Evolutionary conservation across 2,797 vertebrate genomes (phyloP), one percentile per base, ranked within the genome.

Genomic region (Pyrrhura leucotis): DNA sequence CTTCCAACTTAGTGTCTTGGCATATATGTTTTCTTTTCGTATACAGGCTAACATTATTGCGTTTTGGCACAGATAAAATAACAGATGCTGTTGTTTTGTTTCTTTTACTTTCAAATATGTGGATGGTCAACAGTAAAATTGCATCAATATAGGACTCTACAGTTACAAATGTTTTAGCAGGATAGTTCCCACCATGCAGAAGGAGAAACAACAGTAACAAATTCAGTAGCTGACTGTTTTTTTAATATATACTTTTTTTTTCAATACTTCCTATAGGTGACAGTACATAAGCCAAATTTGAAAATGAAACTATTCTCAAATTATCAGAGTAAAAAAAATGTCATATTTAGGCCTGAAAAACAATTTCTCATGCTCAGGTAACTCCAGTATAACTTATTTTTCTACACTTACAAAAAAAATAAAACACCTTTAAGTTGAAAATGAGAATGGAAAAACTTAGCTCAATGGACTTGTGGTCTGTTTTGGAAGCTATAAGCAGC

Each of bases 221-320:
- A 56, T 33, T 40, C 33, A 75, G 19, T 17, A 63, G 74, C 12
- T 29, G 12, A 21, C 14, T 44, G 9, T 23, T 59, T 54, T 59
- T 19, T 82, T 59, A 53, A 18, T 33, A 0, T 61, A 5, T 22
- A 28, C 33, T 6, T 14, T 33, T 47, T 61, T 66, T 18, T 66
- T 47, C 20, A 68, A 67, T 72, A 6, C 12, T 87, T 62, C 26
- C 48, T 51, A 9, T 62, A 71, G 26, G 4, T 54, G 15, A 65
- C 28, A 65, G 26, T 33, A 45, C 4, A 54, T 33, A 62, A 21
- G 10, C 8, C 13, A 33, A 33, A 6, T 44, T 67, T 75, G 62
- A 90, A 87, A 92, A 67, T 66, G 6, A 76, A 84, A 76, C 33
- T 21, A 15, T 21, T 75, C 78, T 51, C 66, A 39, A 87, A 71